A percentile compares a stretch with the other conserved stretches of the same genome.
phyloP scores from a whole-genome alignment of 2,888 invertebrate genomes.

The Agrotis puta region DNA sequence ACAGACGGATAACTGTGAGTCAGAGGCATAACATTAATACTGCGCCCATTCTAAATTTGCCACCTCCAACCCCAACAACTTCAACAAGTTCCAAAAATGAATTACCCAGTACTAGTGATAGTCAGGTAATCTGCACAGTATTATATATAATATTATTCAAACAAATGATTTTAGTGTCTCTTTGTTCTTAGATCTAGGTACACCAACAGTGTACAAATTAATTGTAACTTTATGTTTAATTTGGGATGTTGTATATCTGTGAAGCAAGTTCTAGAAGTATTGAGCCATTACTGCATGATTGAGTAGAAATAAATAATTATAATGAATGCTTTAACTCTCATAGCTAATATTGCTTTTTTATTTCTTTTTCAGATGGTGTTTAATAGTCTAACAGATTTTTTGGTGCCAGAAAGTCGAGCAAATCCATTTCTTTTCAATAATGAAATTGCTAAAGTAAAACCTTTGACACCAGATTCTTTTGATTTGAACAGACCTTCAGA shows the following conservation, averaged over 20 bases:
- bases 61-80: slow-evolving; percentile 66
- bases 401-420: slow-evolving; percentile 75
- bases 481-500: slow-evolving; percentile 71
- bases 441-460: slow-evolving; percentile 71
- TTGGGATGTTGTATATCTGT: background rate
- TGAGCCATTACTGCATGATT: background rate
- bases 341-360: background rate
- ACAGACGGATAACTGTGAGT: slow-evolving; percentile 89
- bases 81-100: slow-evolving; percentile 70
- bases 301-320: background rate
- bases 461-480: slow-evolving; percentile 73
- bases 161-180: background rate
- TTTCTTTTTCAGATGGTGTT: slow-evolving; percentile 78
- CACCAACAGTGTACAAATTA: background rate
- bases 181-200: background rate
- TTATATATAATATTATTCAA: background rate
- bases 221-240: background rate
- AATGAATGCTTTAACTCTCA: background rate
- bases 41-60: slow-evolving; percentile 72
- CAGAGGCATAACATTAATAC: slow-evolving; percentile 82
- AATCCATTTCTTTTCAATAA: slow-evolving; percentile 76
- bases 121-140: slow-evolving; percentile 66
- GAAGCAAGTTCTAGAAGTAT: background rate
- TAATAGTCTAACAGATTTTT: slow-evolving; percentile 78
- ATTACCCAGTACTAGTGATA: slow-evolving; percentile 59